Conservation (phyloP, 2,797 vertebrate species). For the Eulemur mongoz region DNA sequence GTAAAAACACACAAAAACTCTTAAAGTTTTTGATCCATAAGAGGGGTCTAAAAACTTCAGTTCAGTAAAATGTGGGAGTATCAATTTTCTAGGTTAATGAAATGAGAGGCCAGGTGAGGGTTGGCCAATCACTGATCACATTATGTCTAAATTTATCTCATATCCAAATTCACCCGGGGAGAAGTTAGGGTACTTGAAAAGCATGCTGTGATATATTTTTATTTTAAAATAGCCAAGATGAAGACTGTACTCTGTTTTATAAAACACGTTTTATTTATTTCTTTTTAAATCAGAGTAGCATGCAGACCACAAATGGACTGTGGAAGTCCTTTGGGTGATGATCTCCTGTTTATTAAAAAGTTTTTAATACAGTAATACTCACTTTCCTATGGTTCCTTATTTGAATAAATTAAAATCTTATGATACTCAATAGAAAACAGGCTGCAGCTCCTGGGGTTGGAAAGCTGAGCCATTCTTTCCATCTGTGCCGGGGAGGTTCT, state of each 20-base stretch:
- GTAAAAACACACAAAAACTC: neutral
- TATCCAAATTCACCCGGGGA: neutral
- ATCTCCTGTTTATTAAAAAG: neutral
- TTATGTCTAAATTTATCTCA: neutral
- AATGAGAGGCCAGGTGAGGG: neutral
- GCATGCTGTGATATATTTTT: neutral
- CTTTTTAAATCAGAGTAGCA: neutral
- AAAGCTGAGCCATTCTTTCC: neutral
- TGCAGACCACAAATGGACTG: neutral
- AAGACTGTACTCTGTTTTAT: neutral
- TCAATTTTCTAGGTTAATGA: neutral
- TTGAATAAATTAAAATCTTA: neutral
- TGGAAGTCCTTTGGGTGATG: neutral
- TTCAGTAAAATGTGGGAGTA: neutral
- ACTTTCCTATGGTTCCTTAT: neutral
- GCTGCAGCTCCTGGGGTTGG: neutral
- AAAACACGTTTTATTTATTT: neutral
- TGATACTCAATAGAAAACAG: neutral
- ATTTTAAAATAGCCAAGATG: neutral
- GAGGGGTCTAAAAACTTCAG: neutral
- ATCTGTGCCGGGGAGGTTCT: neutral
- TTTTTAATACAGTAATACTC: neutral
- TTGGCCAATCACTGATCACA: neutral
- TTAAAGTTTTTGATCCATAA: no score
- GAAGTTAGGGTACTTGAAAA: neutral